Evolutionary conservation across 2,797 vertebrate species (phyloP).

Genomic region (Psittacula echo): DNA sequence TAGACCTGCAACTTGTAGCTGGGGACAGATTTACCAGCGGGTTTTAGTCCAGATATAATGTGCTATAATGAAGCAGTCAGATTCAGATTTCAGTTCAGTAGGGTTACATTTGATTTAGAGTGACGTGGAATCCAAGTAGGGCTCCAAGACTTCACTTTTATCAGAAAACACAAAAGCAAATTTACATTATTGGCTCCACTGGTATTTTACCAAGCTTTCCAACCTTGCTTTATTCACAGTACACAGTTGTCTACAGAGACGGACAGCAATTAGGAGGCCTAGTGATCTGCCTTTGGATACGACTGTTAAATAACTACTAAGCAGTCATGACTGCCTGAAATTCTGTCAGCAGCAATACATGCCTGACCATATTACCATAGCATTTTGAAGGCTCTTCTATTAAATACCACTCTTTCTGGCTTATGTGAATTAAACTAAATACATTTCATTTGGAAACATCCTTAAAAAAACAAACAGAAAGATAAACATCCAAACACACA

Average conservation of each 20-base stretch:
- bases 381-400: background rate
- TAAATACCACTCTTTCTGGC: background rate
- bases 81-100: background rate
- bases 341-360: background rate
- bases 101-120: background rate
- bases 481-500: background rate
- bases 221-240: background rate
- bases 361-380: background rate
- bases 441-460: background rate
- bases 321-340: background rate
- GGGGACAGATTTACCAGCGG: background rate
- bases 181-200: background rate
- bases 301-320: background rate
- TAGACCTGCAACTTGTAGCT: background rate
- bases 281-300: background rate
- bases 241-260: background rate
- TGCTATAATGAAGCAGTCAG: background rate
- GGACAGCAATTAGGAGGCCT: background rate
- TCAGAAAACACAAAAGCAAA: background rate
- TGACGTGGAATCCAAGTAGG: fast-evolving
- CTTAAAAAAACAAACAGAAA: background rate
- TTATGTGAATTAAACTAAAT: background rate
- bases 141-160: background rate
- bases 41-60: background rate
- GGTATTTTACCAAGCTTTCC: background rate